A percentile compares a stretch with the other conserved stretches of the same genome.
Evolutionary conservation across 2,888 invertebrate genomes (phyloP).

Genomic region (Campoplex nolae): DNA sequence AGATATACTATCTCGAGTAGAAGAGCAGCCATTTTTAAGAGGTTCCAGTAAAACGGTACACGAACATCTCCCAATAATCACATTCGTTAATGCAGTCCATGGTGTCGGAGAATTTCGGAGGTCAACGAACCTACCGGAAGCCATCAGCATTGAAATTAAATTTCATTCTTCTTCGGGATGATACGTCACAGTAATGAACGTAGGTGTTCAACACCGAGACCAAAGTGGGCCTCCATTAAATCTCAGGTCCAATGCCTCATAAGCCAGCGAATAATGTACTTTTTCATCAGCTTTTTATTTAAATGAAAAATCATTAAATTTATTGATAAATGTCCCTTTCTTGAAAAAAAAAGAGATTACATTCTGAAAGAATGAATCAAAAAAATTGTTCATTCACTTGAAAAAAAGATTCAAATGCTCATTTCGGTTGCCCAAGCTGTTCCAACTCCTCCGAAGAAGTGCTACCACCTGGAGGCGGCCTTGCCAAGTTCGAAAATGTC

Average conservation of each 20-base stretch:
- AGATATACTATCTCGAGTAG: conserved; percentile 25
- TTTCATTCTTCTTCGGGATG: conserved; percentile 10
- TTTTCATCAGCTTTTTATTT: neutral
- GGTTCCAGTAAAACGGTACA: conserved; percentile 34
- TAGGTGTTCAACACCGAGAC: conserved; percentile 13
- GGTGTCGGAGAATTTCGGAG: conserved; percentile 7
- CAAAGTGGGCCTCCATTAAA: conserved; percentile 23
- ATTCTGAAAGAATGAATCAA: neutral
- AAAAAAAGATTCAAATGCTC: neutral
- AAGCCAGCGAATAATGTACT: neutral
- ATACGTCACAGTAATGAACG: conserved; percentile 34
- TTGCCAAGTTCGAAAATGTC: conserved; percentile 52
- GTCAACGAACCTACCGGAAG: conserved; percentile 42
- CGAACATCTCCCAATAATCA: conserved; percentile 30
- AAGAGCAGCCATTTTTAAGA: conserved; percentile 21
- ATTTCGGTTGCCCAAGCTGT: neutral
- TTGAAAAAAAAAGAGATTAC: neutral
- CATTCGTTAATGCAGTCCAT: neutral
- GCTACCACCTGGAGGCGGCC: conserved; percentile 60
- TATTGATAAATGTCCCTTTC: neutral
- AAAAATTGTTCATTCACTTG: neutral
- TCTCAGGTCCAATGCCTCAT: conserved; percentile 11
- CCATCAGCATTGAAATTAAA: conserved; percentile 42
- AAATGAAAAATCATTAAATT: too few species aligned
- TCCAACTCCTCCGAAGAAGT: conserved; percentile 18